Base-by-base conservation (phyloP, 2,888 invertebrate species). In the Pristionchus japonicus region DNA sequence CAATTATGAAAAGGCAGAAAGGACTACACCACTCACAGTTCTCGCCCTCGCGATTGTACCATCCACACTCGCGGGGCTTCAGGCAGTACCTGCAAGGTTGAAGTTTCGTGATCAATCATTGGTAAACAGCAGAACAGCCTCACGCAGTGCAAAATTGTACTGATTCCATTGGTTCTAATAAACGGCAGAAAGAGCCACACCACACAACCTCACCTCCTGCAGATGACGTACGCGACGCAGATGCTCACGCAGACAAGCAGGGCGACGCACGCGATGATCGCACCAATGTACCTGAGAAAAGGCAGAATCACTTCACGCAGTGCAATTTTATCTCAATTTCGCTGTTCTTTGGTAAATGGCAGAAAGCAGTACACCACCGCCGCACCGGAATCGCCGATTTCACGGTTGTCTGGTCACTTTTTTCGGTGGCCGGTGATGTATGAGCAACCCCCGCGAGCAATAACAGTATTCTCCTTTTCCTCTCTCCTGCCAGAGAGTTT, bases 211-310 rank as follows among this genome's bases (percentile, higher is more conserved):
- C 13, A 85, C 86, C 70, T 67, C 70, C 86, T 11, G 64, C 86
- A 86, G 49, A 86, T 34, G 49, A 86, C 40, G 70, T 86, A 86
- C 23, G 70, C 70, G 34, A 70, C 23, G 49, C 70, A 86, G 47
- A 86, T 17, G 85, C 61, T 40, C 43, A 86, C 43, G 47, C 37
- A 37, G 49, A 70, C 31, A 31, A 86, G 47, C 31, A 70, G 15
- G 1, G 49, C 86, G 70, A 70, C 37, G 67, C 67, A 67, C 27
- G 34, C 70, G 34, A 86, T 70, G 47, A 86, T 43, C 34, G 31
- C 67, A n/a, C 86, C 86, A n/a, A 86, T 70, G 86, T 86, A 86
- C 70, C 86, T 86, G 86, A 3, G n/a, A 86, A 86, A 47, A 6
- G 34, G 15, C 70, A 37, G 67, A 47, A 85, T 77, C 77, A 47